Percentiles rank a stretch among this genome's conserved stretches.
These are phyloP conservation scores for Cottoperca gobio DNA, from an alignment of 2,797 vertebrate species.

Conservation along the genomic window DNA sequence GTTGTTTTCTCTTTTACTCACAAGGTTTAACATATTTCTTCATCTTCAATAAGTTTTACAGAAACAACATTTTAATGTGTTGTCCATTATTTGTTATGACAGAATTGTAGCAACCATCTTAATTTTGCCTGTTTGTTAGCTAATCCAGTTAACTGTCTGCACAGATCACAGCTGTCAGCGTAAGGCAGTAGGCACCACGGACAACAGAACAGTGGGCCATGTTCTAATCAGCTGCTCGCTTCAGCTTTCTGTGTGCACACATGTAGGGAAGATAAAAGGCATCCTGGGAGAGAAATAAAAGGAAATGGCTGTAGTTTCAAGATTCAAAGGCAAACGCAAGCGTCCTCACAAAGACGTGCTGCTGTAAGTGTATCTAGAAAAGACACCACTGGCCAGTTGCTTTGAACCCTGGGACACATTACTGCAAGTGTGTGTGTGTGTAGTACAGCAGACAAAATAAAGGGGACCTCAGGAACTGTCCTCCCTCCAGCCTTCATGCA, in stretches of 20 bases:
- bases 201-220: slow-evolving; percentile 3
- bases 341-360: not conserved
- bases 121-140: slow-evolving; percentile 4
- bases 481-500: slow-evolving; percentile 72
- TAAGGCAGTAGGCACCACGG: not conserved
- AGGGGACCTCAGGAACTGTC: slow-evolving; percentile 42
- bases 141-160: slow-evolving; percentile 10
- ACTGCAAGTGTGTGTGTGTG: slow-evolving; percentile 15
- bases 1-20: not conserved
- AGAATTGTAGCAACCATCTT: not conserved
- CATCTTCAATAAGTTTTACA: not conserved
- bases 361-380: slow-evolving; percentile 6
- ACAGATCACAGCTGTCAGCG: slow-evolving; percentile 7
- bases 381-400: slow-evolving; percentile 22
- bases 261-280: slow-evolving; percentile 57
- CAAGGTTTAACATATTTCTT: not conserved
- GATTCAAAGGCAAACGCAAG: slow-evolving; percentile 29
- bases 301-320: slow-evolving; percentile 12
- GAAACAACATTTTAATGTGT: not conserved
- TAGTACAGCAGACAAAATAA: slow-evolving; percentile 22
- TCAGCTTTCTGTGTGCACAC: slow-evolving; percentile 30
- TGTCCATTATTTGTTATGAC: not conserved
- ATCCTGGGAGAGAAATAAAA: slow-evolving; percentile 31
- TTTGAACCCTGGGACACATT: slow-evolving; percentile 42
- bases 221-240: slow-evolving; percentile 28